Base-by-base conservation (phyloP, 2,888 invertebrate genomes). In the Caenorhabditis plicata region DNA sequence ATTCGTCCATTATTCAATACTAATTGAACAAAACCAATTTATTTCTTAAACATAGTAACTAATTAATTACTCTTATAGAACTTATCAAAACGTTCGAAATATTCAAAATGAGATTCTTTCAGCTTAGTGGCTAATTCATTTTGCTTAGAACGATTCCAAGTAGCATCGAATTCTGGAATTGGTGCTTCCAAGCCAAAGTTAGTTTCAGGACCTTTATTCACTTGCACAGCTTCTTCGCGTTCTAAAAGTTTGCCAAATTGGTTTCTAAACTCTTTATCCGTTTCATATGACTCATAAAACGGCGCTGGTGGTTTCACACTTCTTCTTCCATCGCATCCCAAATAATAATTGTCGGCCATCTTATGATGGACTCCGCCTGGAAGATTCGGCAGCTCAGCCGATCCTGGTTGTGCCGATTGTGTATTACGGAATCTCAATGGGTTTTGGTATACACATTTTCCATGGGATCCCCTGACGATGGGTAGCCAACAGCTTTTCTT, bases 331-430 rank as follows among this genome's bases (percentile, higher is more conserved):
- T 95, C 94, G 52, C 93, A 64, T 9, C 61, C 61, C 19, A 60
- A 85, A 89, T 95, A 94, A 81, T 92, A 91, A 82, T 93, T 92
- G 40, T 86, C 87, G 13, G 88, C 87, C 57, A 90, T 85, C 76
- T 87, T 87, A 82, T 90, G 89, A 26, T 88, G 85, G 2, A 89
- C 88, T 9, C 94, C 61, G 87, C 89, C 19, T 91, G 94, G 78
- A 15, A 78, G 57, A 9, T 50, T 46, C 15, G 69, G 68, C 5
- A 64, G 44, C 92, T 81, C 39, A 92, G 93, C 15, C 85, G 88
- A 22, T 91, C 91, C 80, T 90, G 91, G 46, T 74, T 93, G 88
- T 47, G 76, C 60, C 3, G 79, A 45, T 46, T 79, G 79, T 9
- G 73, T 75, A 40, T 74, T 73, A 20, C 78, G 77, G 60, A 73